phyloP scores from a whole-genome alignment of 2,797 vertebrate species.

The Mormyrus hasselquistii region DNA sequence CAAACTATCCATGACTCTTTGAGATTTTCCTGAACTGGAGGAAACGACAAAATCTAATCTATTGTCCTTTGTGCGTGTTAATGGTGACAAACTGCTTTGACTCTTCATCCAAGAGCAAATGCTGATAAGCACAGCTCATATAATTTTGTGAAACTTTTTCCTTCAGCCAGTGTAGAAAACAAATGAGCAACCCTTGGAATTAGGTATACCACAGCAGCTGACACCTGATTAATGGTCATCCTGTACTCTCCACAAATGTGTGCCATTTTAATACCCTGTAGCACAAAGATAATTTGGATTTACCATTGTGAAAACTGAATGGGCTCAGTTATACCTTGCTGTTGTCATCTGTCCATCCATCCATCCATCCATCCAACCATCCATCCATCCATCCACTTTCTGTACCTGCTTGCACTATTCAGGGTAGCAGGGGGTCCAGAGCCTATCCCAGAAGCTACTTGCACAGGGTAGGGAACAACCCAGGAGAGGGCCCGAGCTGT shows the following conservation, averaged over 20 bases:
- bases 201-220: not conserved
- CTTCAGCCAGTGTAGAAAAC: not conserved
- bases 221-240: not conserved
- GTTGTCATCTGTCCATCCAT: not conserved
- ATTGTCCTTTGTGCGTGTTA: not conserved
- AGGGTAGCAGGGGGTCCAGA: not conserved
- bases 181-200: not conserved
- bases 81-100: not conserved
- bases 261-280: not conserved
- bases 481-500: not conserved
- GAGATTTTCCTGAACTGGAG: not conserved
- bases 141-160: not conserved
- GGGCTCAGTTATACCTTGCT: not conserved
- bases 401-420: not conserved
- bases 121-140: not conserved
- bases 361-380: not conserved
- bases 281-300: not conserved
- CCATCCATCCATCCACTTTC: not conserved
- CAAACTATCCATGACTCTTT: not conserved
- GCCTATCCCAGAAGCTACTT: not conserved
- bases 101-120: not conserved
- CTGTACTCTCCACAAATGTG: not conserved
- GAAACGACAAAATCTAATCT: not conserved
- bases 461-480: not conserved
- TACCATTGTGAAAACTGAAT: not conserved